Conservation (phyloP, 1,140 invertebrate genomes). For the Phymorhynchus buccinoides region DNA sequence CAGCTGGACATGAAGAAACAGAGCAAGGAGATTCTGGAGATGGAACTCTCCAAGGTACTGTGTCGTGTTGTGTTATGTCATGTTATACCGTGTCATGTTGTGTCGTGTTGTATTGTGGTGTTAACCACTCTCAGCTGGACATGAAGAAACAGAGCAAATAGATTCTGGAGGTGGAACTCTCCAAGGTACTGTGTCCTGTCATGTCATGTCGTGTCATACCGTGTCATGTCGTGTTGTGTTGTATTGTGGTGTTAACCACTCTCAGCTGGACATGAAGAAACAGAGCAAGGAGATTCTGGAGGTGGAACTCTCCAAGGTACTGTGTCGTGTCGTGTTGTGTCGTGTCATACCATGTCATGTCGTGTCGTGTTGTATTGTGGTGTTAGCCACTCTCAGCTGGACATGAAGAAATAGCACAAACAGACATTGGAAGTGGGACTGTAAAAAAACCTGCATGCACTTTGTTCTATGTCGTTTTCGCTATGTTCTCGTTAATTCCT, state of each 20-base stretch:
- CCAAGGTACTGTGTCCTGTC: slow-evolving; percentile 57
- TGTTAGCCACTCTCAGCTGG: slow-evolving; percentile 56
- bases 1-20: slow-evolving; percentile 60
- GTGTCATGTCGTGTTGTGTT: not conserved
- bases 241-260: too few relatives aligned
- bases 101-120: too few relatives aligned
- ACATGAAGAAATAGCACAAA: slow-evolving; percentile 59
- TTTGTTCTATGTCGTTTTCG: too few relatives aligned
- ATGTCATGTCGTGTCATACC: too few relatives aligned
- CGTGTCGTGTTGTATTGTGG: too few relatives aligned
- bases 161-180: slow-evolving; percentile 62
- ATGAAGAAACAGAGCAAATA: slow-evolving; percentile 61
- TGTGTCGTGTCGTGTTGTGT: too few relatives aligned
- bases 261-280: slow-evolving; percentile 56
- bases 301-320: slow-evolving; percentile 62
- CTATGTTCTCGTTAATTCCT: too few relatives aligned
- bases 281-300: slow-evolving; percentile 65
- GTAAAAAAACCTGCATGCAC: too few relatives aligned
- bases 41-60: slow-evolving; percentile 64
- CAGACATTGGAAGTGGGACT: slow-evolving; percentile 64
- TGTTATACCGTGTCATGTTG: too few relatives aligned
- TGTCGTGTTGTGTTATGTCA: too few relatives aligned
- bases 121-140: slow-evolving; percentile 58
- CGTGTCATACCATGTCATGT: too few relatives aligned
- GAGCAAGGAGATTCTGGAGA: slow-evolving; percentile 63